Evolutionary conservation across 2,113 vertebrate species (phyloP), one percentile per base, ranked within the genome.

Genomic region (Zosterops pallidus): DNA sequence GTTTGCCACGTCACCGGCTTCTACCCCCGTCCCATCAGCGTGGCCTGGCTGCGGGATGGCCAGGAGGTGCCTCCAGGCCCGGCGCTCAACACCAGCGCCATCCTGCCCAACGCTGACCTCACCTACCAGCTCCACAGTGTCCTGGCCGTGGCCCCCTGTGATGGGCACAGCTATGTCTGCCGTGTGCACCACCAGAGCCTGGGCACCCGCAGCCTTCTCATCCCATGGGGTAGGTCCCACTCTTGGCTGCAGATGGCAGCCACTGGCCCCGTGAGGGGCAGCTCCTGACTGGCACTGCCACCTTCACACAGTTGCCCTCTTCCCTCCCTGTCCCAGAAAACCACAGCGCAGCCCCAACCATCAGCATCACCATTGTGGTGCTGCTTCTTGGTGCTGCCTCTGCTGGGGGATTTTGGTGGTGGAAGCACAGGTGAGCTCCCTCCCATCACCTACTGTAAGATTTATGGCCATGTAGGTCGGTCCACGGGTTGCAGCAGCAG

Each of bases 281-380:
- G 42, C n/a, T 79, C 22, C 71, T 67, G n/a, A 28, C 22, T 60
- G 70, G 33, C 2, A 1, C 28, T 63, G 46, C 47, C 47, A 46
- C 14, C 9, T 28, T 76, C 28, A 63, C 24, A 35, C 12, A 8
- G 31, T 22, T 0, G 0, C 22, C 14, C 9, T 83, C 9, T 64
- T 72, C 41, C 76, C 20, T 91, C 77, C 29, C 29, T 23, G 4
- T 83, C 26, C 18, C 55, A 96, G 93, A 87, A 41, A 92, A 81
- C 29, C 4, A 0, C 53, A 60, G 77, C 0, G 0, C 20, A 69
- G 41, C 33, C 81, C 69, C 64, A 42, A 8, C 68, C 0, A 0
- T 72, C 6, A 14, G 44, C 41, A 81, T 89, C 9, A 6, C 16
- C 44, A 25, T 77, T 5, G 2, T 35, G 28, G 55, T 69, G 41